Conservation (phyloP, 2,888 invertebrate genomes). For the Gibbula magus region DNA sequence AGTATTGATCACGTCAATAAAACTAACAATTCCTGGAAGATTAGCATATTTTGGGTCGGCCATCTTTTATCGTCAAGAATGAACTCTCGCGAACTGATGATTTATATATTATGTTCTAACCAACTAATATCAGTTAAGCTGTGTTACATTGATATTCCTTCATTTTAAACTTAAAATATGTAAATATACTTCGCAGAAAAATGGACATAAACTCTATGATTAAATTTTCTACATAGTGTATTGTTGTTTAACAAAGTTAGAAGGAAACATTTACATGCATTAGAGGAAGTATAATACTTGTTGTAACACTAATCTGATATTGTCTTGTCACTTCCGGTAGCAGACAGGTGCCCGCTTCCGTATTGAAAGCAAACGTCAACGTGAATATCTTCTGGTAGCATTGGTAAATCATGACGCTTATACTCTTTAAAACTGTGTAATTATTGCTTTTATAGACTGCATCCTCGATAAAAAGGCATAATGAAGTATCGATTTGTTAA, state of each 20-base stretch:
- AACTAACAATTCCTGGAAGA: conserved; percentile 67
- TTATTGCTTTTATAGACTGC: too few species aligned
- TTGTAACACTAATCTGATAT: not conserved
- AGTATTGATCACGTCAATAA: too few species aligned
- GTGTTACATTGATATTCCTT: too few species aligned
- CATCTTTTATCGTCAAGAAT: conserved; percentile 42
- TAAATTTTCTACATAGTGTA: not conserved
- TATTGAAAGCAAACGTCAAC: not conserved
- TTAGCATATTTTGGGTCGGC: conserved; percentile 71
- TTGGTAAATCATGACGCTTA: too few species aligned
- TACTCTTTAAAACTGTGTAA: too few species aligned
- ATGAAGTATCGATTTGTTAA: too few species aligned
- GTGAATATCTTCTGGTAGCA: too few species aligned
- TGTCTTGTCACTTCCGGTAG: conserved; percentile 5
- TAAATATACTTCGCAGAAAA: too few species aligned
- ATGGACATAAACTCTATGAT: not conserved
- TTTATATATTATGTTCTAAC: not conserved
- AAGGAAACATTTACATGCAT: not conserved
- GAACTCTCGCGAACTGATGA: not conserved
- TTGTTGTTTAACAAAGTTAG: not conserved
- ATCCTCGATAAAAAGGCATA: too few species aligned
- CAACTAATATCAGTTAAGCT: too few species aligned
- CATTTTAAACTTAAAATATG: too few species aligned
- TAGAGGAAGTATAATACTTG: not conserved
- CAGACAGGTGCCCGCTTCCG: conserved; percentile 1